Evolutionary conservation across 2,797 vertebrate genomes (phyloP).

Genomic region (Sandelia bainsii): DNA sequence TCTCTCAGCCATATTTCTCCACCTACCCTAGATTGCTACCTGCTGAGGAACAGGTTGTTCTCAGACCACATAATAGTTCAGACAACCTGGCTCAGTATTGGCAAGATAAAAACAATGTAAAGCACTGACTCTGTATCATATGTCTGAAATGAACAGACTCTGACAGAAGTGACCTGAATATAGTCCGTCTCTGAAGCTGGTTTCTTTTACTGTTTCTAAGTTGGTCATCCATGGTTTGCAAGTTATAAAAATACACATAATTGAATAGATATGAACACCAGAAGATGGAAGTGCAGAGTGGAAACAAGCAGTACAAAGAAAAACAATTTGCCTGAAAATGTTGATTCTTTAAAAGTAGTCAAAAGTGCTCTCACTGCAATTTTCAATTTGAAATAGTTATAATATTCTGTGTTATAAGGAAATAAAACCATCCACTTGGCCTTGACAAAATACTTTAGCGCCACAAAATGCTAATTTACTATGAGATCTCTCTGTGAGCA

Average conservation of each 20-base stretch:
- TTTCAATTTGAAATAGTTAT: neutral
- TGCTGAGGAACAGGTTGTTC: constrained; percentile 20
- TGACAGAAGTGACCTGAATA: constrained; percentile 4
- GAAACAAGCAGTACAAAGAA: constrained; percentile 1
- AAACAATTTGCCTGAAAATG: neutral
- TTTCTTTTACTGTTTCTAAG: constrained; percentile 12
- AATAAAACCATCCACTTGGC: neutral
- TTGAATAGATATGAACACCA: neutral
- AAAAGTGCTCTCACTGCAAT: neutral
- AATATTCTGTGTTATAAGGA: neutral
- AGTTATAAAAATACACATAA: neutral
- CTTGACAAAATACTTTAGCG: neutral
- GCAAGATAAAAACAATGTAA: constrained; percentile 13
- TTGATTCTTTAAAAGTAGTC: neutral
- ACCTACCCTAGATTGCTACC: constrained; percentile 8
- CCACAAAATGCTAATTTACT: neutral
- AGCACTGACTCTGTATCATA: constrained; percentile 26
- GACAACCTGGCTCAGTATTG: constrained; percentile 30
- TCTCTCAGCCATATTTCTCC: constrained; percentile 8
- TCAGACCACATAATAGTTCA: constrained; percentile 20
- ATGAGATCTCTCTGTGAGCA: neutral
- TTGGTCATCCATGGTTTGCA: neutral
- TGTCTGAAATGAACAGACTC: constrained; percentile 6
- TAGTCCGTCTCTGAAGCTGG: neutral
- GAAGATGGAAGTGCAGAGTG: neutral